Evolutionary conservation across 2,888 invertebrate genomes (phyloP).

Genomic region (Diploptera punctata): DNA sequence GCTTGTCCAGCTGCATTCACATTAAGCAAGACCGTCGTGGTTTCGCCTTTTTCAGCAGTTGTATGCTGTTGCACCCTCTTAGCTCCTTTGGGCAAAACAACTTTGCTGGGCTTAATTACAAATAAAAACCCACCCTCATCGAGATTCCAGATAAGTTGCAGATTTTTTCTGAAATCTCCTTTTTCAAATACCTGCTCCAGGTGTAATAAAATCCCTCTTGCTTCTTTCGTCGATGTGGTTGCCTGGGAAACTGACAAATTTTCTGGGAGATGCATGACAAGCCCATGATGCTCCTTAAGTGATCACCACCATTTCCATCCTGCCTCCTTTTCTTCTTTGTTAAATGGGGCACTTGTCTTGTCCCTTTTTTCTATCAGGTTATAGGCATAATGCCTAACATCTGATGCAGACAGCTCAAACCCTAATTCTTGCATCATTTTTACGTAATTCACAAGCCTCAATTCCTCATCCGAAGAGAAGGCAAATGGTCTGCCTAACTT

Average conservation of each 20-base stretch:
- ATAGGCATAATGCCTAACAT: background rate
- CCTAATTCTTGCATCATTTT: background rate
- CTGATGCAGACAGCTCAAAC: background rate
- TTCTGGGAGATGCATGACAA: background rate
- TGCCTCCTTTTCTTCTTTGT: background rate
- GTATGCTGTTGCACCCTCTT: background rate
- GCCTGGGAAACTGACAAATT: background rate
- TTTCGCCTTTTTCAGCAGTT: background rate
- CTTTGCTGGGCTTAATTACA: background rate
- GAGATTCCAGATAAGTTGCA: background rate
- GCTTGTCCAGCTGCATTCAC: background rate
- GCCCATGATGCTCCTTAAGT: background rate
- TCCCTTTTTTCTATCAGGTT: background rate
- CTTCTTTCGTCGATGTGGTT: background rate
- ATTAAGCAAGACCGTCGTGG: background rate
- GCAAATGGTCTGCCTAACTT: background rate
- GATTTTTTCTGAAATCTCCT: background rate
- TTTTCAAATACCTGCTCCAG: background rate
- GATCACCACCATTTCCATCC: conserved; percentile 3
- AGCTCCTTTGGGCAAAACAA: background rate
- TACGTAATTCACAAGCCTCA: background rate
- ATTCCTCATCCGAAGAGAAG: background rate
- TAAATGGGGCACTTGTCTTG: background rate
- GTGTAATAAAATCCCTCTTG: too few relatives aligned
- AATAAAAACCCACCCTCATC: background rate